These are phyloP conservation scores for Macrophya annulata DNA, from an alignment of 2,888 invertebrate genomes.

Conservation along the genomic window DNA sequence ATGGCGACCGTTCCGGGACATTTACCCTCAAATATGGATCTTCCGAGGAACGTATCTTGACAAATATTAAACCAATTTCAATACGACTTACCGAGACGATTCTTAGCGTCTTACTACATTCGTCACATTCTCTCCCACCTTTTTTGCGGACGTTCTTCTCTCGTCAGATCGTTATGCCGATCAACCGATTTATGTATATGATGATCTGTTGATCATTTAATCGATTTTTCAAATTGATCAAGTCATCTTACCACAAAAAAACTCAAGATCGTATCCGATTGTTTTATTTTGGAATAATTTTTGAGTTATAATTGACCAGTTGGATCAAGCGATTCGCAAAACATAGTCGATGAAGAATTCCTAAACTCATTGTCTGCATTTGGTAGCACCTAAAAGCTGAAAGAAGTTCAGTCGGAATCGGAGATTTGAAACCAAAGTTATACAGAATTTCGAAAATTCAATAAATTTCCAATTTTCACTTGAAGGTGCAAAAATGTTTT, in stretches of 20 bases:
- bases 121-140: not conserved
- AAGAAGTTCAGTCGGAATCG: too few species aligned
- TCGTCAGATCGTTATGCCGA: not conserved
- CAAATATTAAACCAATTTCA: slow-evolving; percentile 44
- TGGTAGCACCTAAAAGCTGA: too few species aligned
- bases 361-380: too few species aligned
- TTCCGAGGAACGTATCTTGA: slow-evolving; percentile 47
- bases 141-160: not conserved
- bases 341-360: too few species aligned
- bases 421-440: too few species aligned
- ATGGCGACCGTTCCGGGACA: slow-evolving; percentile 79
- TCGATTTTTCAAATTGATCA: not conserved
- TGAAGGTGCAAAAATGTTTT: too few species aligned
- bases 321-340: too few species aligned
- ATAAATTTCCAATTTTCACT: too few species aligned
- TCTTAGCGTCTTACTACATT: not conserved
- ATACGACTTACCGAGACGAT: not conserved
- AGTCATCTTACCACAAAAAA: not conserved
- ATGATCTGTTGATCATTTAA: not conserved
- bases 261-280: too few species aligned
- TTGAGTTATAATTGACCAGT: too few species aligned
- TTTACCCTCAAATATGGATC: slow-evolving; percentile 68
- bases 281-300: too few species aligned
- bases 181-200: not conserved
- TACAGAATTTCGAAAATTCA: too few species aligned